Conservation (phyloP, 37 sponge, comb jelly and placozoan species). For the Axinella damicornis region DNA sequence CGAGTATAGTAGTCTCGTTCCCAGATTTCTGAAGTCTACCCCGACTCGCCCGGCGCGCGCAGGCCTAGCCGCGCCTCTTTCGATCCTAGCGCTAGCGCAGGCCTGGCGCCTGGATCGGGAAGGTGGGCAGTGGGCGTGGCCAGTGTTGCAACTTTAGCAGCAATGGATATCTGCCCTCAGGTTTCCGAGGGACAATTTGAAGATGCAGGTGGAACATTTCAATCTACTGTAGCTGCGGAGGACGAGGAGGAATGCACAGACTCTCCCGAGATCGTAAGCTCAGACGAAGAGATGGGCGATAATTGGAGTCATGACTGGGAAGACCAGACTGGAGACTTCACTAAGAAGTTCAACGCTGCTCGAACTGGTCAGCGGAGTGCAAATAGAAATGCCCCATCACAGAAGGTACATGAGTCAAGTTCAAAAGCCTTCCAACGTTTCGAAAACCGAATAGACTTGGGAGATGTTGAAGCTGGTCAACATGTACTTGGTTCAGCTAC, state of each 20-base stretch:
- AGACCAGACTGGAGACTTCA: slow-evolving; percentile 65
- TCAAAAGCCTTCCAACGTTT: slow-evolving; percentile 20
- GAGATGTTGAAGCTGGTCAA: slow-evolving; percentile 47
- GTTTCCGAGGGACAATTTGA: slow-evolving; percentile 53
- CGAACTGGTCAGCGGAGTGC: slow-evolving; percentile 21
- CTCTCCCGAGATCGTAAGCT: background rate
- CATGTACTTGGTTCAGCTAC: slow-evolving; percentile 28
- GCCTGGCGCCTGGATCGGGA: too few relatives aligned
- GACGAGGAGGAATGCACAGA: slow-evolving; percentile 8
- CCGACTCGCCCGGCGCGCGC: too few relatives aligned
- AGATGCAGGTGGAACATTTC: slow-evolving; percentile 19
- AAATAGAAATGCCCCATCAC: background rate
- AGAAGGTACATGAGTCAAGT: background rate
- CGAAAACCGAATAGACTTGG: slow-evolving; percentile 84
- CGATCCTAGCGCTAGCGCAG: too few relatives aligned
- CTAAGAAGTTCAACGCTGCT: slow-evolving; percentile 85
- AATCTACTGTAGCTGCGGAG: background rate
- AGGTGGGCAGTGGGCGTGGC: too few relatives aligned
- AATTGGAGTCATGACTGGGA: slow-evolving; percentile 42
- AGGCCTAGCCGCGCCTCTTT: too few relatives aligned
- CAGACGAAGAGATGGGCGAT: slow-evolving; percentile 13
- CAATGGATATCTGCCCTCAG: too few relatives aligned
- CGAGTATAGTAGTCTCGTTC: too few relatives aligned
- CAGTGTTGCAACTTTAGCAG: too few relatives aligned
- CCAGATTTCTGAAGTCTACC: too few relatives aligned